Base-by-base conservation (phyloP, 1,140 invertebrate genomes). In the Lepidurus arcticus region DNA sequence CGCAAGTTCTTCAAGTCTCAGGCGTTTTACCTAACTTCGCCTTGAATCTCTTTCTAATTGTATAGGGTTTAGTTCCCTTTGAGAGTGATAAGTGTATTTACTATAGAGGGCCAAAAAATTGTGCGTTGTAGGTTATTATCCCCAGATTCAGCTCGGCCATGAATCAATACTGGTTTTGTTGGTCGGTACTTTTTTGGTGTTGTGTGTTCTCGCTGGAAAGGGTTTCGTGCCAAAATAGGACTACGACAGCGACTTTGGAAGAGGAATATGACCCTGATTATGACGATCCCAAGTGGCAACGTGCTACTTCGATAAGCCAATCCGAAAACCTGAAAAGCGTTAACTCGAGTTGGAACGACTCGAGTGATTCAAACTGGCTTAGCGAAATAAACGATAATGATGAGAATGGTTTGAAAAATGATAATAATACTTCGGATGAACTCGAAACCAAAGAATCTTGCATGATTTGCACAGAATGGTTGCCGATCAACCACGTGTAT, bases 401-500 rank as follows among this genome's bases (percentile, higher is more conserved):
- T 13, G 6, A 21, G 16, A 65, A 65, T 65, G 53, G 53, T 34
- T 3, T 34, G 4, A 34, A 34, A 34, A 34, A 34, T 1, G 34
- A 34, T 34, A 34, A 3, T 3, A 34, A 34, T 34, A 34, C 34
- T 34, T 75, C 26, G 21, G 16, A 34, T 0, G 74, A 10, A 11
- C 8, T 16, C 7, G 26, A 21, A 47, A n/a, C 44, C n/a, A 42
- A 11, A 11, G 44, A 34, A 34, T 24, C 13, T 13, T 45, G 43
- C 53, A 47, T 34, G 7, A 34, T 21, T 85, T 83, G 86, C 81
- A 85, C 84, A 81, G 84, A 86, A 81, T 87, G 86, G 83, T 84
- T 84, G 81, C 85, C 85, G 79, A 82, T 88, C 81, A 91, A 92
- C 84, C 91, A 92, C 84, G 86, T 92, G 76, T 92, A 92, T 85